Percentiles rank a stretch among this genome's conserved stretches.
phyloP scores from a whole-genome alignment of 1,140 invertebrate genomes.

The Glossosoma conforme region DNA sequence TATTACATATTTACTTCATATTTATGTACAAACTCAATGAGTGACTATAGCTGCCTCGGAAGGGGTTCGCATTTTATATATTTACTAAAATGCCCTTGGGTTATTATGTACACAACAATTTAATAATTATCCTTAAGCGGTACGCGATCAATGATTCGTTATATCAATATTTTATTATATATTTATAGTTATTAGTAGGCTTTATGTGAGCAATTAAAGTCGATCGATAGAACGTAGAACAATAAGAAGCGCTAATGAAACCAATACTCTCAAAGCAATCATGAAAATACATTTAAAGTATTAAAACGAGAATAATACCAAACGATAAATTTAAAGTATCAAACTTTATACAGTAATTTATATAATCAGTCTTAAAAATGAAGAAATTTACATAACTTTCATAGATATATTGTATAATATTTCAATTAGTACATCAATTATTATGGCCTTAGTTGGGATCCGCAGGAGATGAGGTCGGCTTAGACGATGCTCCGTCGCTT shows the following conservation, averaged over 20 bases:
- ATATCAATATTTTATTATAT: too few relatives aligned
- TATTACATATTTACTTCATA: conserved; percentile 9
- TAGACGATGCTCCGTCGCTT: conserved; percentile 52
- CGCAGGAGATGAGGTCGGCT: conserved; percentile 35
- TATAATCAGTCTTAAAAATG: conserved; percentile 33
- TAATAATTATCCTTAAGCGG: too few relatives aligned
- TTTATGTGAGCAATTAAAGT: too few relatives aligned
- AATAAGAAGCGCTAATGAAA: too few relatives aligned
- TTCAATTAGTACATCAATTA: conserved; percentile 5
- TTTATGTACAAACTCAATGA: conserved; percentile 31
- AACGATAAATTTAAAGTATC: too few relatives aligned
- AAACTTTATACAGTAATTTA: conserved; percentile 31
- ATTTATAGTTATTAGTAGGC: too few relatives aligned
- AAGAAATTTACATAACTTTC: conserved; percentile 31
- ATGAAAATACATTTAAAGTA: too few relatives aligned
- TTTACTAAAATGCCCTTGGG: conserved; percentile 24
- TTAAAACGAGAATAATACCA: too few relatives aligned
- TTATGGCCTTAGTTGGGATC: conserved; percentile 3
- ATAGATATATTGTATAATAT: conserved; percentile 23
- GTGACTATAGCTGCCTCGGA: conserved; percentile 31
- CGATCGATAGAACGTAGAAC: too few relatives aligned
- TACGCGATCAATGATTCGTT: too few relatives aligned
- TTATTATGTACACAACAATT: too few relatives aligned
- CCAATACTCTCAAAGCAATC: too few relatives aligned
- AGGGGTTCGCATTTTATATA: conserved; percentile 27